Conservation (phyloP, 2,113 vertebrate species). For the Seriola quinqueradiata region DNA sequence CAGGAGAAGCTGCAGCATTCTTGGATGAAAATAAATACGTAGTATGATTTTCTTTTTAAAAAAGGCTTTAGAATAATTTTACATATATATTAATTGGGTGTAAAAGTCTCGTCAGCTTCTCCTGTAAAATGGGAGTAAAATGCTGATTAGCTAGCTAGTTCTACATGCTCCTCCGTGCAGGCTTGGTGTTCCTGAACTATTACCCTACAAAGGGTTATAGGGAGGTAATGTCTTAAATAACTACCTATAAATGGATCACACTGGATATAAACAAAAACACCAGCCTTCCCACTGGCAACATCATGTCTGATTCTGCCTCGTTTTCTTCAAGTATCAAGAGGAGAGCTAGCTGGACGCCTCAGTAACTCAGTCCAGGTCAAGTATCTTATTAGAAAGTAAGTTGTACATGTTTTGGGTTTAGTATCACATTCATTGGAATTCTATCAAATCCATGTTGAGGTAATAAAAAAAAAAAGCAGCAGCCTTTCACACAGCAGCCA, state of each 20-base stretch:
- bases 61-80: slow-evolving; percentile 82
- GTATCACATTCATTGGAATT: slow-evolving; percentile 41
- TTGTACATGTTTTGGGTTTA: slow-evolving; percentile 11
- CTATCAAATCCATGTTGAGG: slow-evolving; percentile 54
- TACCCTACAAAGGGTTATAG: slow-evolving; percentile 56
- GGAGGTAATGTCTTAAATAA: slow-evolving; percentile 78
- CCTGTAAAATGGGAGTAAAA: slow-evolving; percentile 87
- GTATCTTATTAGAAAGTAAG: slow-evolving; percentile 41
- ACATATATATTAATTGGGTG: slow-evolving; percentile 86
- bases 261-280: slow-evolving; percentile 68
- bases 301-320: slow-evolving; percentile 65
- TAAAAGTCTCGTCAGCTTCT: slow-evolving; percentile 81
- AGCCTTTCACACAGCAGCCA: slow-evolving; percentile 54
- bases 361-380: slow-evolving; percentile 64
- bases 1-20: slow-evolving; percentile 64
- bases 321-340: slow-evolving; percentile 73
- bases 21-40: slow-evolving; percentile 86
- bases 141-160: slow-evolving; percentile 81
- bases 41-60: slow-evolving; percentile 69
- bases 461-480: slow-evolving; percentile 32
- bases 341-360: slow-evolving; percentile 64
- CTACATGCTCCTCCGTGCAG: slow-evolving; percentile 76
- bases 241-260: slow-evolving; percentile 70
- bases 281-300: slow-evolving; percentile 62
- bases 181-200: slow-evolving; percentile 72